A percentile compares a stretch with the other conserved stretches of the same genome.
Conservation (phyloP, 1,140 invertebrate species). For the Tetraneura akinire region DNA sequence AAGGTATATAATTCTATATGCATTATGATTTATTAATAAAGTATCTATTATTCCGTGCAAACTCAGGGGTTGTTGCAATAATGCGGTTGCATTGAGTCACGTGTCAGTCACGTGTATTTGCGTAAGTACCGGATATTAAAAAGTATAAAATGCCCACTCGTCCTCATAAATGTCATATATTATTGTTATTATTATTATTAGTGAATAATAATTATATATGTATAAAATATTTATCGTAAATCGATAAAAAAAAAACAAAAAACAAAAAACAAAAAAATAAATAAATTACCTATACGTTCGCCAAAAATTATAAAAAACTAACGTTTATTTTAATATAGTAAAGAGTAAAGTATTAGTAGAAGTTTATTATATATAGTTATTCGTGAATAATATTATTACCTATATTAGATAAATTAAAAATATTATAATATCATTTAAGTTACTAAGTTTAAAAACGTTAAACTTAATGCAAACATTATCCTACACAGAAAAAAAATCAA, state of each 20-base stretch:
- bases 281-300: neutral
- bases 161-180: constrained; percentile 47
- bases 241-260: constrained; percentile 33
- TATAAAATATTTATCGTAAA: constrained; percentile 23
- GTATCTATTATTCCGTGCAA: constrained; percentile 47
- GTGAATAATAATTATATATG: constrained; percentile 16
- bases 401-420: too few species aligned
- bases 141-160: constrained; percentile 43
- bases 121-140: constrained; percentile 50
- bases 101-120: constrained; percentile 43
- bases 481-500: too few species aligned
- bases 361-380: too few species aligned
- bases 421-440: too few species aligned
- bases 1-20: constrained; percentile 7
- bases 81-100: constrained; percentile 6
- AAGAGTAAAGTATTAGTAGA: too few species aligned
- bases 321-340: too few species aligned
- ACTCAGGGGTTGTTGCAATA: constrained; percentile 1
- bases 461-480: too few species aligned
- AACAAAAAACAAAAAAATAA: neutral
- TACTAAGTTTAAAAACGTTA: too few species aligned
- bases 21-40: constrained; percentile 39
- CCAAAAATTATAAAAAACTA: too few species aligned
- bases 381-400: too few species aligned
- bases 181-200: constrained; percentile 36